phyloP scores from a whole-genome alignment of 2,797 vertebrate species.

The Xiphorhynchus erythropygius region DNA sequence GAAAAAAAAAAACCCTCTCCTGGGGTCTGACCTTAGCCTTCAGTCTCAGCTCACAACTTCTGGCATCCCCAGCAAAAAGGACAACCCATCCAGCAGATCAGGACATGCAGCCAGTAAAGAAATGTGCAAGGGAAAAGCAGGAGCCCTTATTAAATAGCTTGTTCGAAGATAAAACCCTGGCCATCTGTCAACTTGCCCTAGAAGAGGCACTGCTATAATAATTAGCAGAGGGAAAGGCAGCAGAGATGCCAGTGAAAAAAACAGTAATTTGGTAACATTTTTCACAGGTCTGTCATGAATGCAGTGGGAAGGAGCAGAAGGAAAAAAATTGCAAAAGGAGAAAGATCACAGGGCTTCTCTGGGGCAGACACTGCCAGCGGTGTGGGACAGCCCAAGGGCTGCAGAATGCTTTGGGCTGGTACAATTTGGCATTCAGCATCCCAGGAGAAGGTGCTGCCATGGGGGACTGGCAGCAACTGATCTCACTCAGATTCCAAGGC shows the following conservation, averaged over 20 bases:
- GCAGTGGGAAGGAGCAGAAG: not conserved
- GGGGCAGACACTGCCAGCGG: not conserved
- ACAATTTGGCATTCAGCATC: not conserved
- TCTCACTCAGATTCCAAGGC: not conserved
- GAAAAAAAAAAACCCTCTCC: not conserved
- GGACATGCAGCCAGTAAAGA: not conserved
- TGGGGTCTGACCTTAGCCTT: not conserved
- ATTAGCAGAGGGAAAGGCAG: slow-evolving; percentile 17
- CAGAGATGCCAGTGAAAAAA: not conserved
- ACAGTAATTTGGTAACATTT: not conserved
- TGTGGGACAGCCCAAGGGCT: not conserved
- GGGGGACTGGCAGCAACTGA: rapidly evolving
- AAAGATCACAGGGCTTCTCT: not conserved
- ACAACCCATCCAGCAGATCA: not conserved
- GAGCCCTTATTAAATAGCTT: slow-evolving; percentile 49
- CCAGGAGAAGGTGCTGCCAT: not conserved
- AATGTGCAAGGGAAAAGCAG: slow-evolving; percentile 21
- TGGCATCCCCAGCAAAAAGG: not conserved
- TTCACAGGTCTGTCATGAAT: not conserved
- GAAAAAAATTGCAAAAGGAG: not conserved
- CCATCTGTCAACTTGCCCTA: slow-evolving; percentile 43
- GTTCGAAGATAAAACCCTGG: slow-evolving; percentile 18
- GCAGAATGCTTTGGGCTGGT: not conserved
- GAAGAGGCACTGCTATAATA: not conserved
- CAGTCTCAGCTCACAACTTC: not conserved